Base-by-base conservation (phyloP, 2,888 invertebrate genomes). In the Pseudanteris insignis region DNA sequence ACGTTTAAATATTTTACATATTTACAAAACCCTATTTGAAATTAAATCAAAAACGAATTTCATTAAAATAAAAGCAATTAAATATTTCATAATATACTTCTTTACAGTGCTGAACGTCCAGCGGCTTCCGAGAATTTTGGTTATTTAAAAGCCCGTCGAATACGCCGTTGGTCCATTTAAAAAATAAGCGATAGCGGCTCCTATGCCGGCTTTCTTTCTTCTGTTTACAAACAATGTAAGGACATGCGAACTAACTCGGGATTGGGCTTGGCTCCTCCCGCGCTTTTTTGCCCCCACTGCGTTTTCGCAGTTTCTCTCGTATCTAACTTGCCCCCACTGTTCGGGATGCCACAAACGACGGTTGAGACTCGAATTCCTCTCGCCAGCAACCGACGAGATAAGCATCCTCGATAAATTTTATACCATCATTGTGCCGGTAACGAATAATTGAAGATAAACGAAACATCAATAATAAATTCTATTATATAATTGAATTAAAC, bases 291-390 rank as follows among this genome's bases (percentile, higher is more conserved):
- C 70, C 70, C 70, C 69, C 65, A 50, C 50, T 51, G 37, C 40
- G 15, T 40, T 76, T 77, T 78, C 72, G 77, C 60, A 51, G 54
- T 61, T 51, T 60, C 61, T 53, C 51, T 40, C 62, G 57, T 64
- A 63, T 66, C 64, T 57, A 47, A 66, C 65, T 70, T 66, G 67
- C 69, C 70, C 70, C 66, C 53, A 46, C 58, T 34, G 46, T 34
- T 53, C 50, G 59, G 63, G 53, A 60, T 54, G 66, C 67, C 68
- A 65, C 66, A 68, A 67, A 66, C 73, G 78, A 79, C 79, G 73
- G 79, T 79, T 79, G 77, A 76, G 78, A 77, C 77, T 79, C 76
- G 75, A 79, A 79, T 79, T 79, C 78, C 74, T 71, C 69, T 68
- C 68, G 63, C 53, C 72, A 65, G 53, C 55, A 53, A 58, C 65